phyloP scores from a whole-genome alignment of 2,888 invertebrate species.

The Pyralis farinalis region DNA sequence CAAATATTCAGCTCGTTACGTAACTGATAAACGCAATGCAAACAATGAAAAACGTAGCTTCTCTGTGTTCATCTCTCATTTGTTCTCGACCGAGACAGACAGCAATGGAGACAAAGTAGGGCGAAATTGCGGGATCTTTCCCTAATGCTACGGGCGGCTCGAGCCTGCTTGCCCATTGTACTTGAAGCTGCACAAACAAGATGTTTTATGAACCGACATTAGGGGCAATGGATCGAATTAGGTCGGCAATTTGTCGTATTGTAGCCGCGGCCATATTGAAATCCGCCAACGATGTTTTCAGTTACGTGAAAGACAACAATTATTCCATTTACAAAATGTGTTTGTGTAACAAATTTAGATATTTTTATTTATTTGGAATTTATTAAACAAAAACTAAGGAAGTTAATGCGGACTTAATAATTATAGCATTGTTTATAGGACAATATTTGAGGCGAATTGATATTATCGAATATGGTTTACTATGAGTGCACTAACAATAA shows the following conservation, averaged over 20 bases:
- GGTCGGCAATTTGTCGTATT: conserved; percentile 54
- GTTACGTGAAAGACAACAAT: conserved; percentile 29
- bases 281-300: conserved; percentile 1
- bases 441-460: too few relatives aligned
- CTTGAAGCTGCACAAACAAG: conserved; percentile 61
- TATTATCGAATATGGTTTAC: too few relatives aligned
- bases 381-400: too few relatives aligned
- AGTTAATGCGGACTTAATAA: too few relatives aligned
- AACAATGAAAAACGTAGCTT: conserved; percentile 57
- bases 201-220: conserved; percentile 71
- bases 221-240: conserved; percentile 62
- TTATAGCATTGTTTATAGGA: too few relatives aligned
- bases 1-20: conserved; percentile 17
- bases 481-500: too few relatives aligned
- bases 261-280: conserved; percentile 24
- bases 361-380: too few relatives aligned
- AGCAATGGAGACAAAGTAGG: conserved; percentile 65
- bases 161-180: conserved; percentile 49
- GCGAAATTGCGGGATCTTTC: conserved; percentile 52
- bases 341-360: too few relatives aligned
- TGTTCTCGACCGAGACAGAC: conserved; percentile 47
- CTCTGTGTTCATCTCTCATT: conserved; percentile 56
- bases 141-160: conserved; percentile 43
- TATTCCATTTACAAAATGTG: conserved; percentile 10
- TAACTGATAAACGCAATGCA: conserved; percentile 34